Conservation (phyloP, 2,888 invertebrate genomes). For the Thalpophila matura region DNA sequence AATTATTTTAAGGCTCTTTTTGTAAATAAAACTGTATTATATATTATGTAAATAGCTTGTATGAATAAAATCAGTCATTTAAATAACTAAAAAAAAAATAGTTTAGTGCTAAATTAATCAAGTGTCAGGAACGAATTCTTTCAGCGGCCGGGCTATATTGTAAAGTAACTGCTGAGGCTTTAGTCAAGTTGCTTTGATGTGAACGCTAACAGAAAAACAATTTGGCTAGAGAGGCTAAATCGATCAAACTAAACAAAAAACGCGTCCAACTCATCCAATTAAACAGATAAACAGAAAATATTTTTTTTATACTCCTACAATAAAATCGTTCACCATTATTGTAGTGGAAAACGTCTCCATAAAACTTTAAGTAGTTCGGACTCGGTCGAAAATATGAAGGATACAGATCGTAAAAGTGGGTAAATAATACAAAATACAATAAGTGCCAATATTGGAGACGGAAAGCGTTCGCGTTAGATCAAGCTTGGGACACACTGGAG, state of each 20-base stretch:
- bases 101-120: too few relatives aligned
- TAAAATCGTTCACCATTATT: conserved; percentile 83
- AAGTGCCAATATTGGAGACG: conserved; percentile 87
- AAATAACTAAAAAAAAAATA: too few relatives aligned
- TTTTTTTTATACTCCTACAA: conserved; percentile 81
- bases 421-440: conserved; percentile 91
- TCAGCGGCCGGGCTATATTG: too few relatives aligned
- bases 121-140: too few relatives aligned
- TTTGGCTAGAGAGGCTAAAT: too few relatives aligned
- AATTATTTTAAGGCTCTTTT: too few relatives aligned
- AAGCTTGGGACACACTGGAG: conserved; percentile 66
- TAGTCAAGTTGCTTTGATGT: too few relatives aligned
- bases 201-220: too few relatives aligned
- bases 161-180: too few relatives aligned
- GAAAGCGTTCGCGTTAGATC: conserved; percentile 69
- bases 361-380: conserved; percentile 89
- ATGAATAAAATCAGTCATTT: too few relatives aligned
- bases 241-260: conserved; percentile 14
- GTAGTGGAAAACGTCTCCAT: conserved; percentile 84
- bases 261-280: conserved; percentile 73
- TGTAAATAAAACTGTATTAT: too few relatives aligned
- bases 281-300: conserved; percentile 73
- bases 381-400: conserved; percentile 88
- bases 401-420: conserved; percentile 87
- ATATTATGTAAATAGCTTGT: too few relatives aligned